Base-by-base conservation (phyloP, 2,888 invertebrate species). In the Empis livida region DNA sequence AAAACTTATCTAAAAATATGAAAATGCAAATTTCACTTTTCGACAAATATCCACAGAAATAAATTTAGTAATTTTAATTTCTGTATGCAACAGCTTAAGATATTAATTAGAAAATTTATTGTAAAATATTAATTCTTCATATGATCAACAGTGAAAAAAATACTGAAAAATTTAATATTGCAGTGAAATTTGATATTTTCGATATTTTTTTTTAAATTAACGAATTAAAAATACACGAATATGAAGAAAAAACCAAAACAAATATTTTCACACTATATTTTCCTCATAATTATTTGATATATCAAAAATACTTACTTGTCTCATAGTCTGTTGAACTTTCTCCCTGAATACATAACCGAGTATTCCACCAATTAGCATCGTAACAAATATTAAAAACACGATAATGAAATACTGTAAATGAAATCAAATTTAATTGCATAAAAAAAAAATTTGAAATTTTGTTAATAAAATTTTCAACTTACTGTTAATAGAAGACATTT, bases 401-500 rank as follows among this genome's bases (percentile, higher is more conserved):
- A 90, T 76, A 58, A 92, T 84, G 72, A 92, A 91, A 69, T 91
- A 91, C 91, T 91, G 74, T 40, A 78, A 75, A n/a, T n/a, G n/a
- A n/a, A n/a, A n/a, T n/a, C n/a, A n/a, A n/a, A n/a, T n/a, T n/a
- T n/a, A n/a, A n/a, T n/a, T n/a, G n/a, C n/a, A 6, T 15, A 41
- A 45, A 45, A 5, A 13, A 39, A 27, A 15, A 17, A 20, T 44
- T 16, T 13, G 17, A 13, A 35, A 37, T 10, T 20, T 37, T 13
- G 13, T 44, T 23, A 13, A 37, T 15, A 35, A 20, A 40, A 35
- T 39, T 40, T 20, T 37, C 45, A 43, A 71, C 80, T 74, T 71
- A 93, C 93, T 73, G 87, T 87, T 48, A 93, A 76, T 43, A 95
- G 78, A 80, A 95, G 84, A 69, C 93, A 94, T 68, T 90, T 86